Evolutionary conservation across 2,888 invertebrate species (phyloP).

Genomic region (Nomada fucata): DNA sequence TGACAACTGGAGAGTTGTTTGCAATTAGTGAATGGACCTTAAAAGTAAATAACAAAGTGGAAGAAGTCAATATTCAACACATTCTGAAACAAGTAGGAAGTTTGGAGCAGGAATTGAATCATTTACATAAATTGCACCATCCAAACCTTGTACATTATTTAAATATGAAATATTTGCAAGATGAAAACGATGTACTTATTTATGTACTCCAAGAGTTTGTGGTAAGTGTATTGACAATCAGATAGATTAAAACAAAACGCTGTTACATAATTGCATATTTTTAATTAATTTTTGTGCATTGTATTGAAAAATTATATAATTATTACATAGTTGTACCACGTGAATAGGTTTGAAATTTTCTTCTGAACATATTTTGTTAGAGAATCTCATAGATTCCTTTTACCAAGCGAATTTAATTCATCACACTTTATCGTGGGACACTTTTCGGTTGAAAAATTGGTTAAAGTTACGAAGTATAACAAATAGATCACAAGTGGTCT

Average conservation of each 20-base stretch:
- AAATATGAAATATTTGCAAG: slow-evolving; percentile 88
- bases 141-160: slow-evolving; percentile 90
- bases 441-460: no score
- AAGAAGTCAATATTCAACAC: slow-evolving; percentile 77
- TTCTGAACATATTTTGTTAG: no score
- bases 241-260: not conserved
- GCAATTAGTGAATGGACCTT: slow-evolving; percentile 92
- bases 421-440: no score
- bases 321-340: not conserved
- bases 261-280: not conserved
- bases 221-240: slow-evolving; percentile 77
- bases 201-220: slow-evolving; percentile 90
- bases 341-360: no score
- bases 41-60: slow-evolving; percentile 74
- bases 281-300: not conserved
- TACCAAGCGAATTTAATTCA: no score
- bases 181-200: slow-evolving; percentile 88
- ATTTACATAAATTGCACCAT: slow-evolving; percentile 89
- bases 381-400: no score
- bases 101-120: slow-evolving; percentile 92
- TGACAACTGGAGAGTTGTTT: slow-evolving; percentile 89
- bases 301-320: not conserved
- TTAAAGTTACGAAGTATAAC: no score
- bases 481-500: no score
- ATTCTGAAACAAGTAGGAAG: slow-evolving; percentile 87